Conservation (phyloP, 64 coral and sea anemone species). For the Actinia equina region DNA sequence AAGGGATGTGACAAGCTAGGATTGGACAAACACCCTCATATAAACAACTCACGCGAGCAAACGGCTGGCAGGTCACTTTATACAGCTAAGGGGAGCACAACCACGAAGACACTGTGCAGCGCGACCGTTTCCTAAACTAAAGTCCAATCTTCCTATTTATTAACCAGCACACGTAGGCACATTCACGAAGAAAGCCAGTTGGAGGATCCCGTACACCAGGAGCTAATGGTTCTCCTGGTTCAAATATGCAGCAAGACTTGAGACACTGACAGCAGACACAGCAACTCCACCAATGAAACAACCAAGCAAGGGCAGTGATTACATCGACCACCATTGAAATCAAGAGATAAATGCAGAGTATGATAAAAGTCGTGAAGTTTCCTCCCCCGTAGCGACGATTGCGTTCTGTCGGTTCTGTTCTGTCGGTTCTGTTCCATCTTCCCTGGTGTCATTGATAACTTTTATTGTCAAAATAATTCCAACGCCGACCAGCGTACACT, state of each 20-base stretch:
- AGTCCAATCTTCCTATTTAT: too few species aligned
- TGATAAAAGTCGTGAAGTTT: neutral
- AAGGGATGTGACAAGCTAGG: too few species aligned
- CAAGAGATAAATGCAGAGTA: neutral
- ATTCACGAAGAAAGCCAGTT: neutral
- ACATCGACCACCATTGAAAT: neutral
- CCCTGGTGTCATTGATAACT: too few species aligned
- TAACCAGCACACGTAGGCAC: neutral
- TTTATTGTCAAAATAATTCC: neutral
- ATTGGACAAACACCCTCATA: too few species aligned
- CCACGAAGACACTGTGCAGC: too few species aligned
- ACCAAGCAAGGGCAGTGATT: neutral
- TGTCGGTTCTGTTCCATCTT: too few species aligned
- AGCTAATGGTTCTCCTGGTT: conserved; percentile 1
- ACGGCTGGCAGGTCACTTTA: too few species aligned
- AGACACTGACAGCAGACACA: neutral
- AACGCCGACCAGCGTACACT: neutral
- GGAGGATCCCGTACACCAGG: neutral
- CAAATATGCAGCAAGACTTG: conserved; percentile 6
- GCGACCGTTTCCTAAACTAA: too few species aligned
- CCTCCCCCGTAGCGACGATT: neutral
- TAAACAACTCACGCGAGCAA: too few species aligned
- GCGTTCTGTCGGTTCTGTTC: too few species aligned
- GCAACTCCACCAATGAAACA: conserved; percentile 6
- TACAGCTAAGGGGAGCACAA: too few species aligned